Percentiles rank a stretch among this genome's conserved stretches.
These are phyloP conservation scores for Bubo blakistoni DNA, from an alignment of 2,113 vertebrate species.

Conservation along the genomic window DNA sequence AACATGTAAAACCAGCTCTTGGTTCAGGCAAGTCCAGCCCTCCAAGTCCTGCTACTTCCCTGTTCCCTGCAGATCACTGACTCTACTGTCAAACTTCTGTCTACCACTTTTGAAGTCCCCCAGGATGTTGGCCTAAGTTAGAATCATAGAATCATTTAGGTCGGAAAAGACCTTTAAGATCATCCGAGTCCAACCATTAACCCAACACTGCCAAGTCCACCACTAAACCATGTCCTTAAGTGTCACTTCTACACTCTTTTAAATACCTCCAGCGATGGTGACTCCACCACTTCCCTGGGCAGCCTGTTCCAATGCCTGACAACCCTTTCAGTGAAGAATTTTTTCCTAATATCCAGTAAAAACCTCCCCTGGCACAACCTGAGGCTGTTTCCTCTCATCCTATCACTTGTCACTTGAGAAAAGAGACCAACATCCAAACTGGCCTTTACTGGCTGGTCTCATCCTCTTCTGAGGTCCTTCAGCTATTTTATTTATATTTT, in stretches of 20 bases:
- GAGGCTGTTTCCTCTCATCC: not conserved
- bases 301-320: not conserved
- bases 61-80: not conserved
- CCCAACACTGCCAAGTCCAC: not conserved
- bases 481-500: not conserved
- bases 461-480: not conserved
- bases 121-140: not conserved
- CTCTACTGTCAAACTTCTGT: not conserved
- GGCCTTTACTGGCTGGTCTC: not conserved
- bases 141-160: not conserved
- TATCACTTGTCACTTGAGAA: not conserved
- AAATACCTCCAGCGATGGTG: not conserved
- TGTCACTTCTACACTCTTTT: not conserved
- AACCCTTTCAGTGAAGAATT: not conserved
- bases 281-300: not conserved
- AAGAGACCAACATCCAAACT: rapidly evolving
- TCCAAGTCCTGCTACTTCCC: not conserved
- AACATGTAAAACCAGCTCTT: not conserved
- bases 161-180: not conserved
- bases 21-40: not conserved
- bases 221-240: not conserved
- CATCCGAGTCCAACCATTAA: rapidly evolving
- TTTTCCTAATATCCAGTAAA: not conserved
- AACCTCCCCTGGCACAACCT: not conserved
- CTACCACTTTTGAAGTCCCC: not conserved